Evolutionary conservation across 2,113 vertebrate species (phyloP).

Genomic region (Hystrix brachyura): DNA sequence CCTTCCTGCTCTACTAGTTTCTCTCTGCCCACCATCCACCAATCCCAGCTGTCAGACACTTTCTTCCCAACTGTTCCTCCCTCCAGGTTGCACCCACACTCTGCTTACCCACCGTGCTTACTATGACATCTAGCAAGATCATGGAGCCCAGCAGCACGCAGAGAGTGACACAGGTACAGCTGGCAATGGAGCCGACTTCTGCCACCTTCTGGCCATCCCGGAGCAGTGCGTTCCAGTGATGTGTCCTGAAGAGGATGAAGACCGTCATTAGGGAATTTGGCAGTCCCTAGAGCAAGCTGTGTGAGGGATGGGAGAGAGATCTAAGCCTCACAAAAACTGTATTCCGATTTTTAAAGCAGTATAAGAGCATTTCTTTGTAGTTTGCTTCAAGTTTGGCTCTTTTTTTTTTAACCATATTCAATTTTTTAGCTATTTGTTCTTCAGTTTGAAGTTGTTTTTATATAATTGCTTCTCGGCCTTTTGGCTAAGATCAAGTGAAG

Average conservation of each 20-base stretch:
- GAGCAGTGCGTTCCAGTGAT: conserved; percentile 86
- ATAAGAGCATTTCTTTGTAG: conserved; percentile 38
- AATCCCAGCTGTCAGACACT: not conserved
- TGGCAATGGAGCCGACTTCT: conserved; percentile 75
- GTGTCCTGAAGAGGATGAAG: conserved; percentile 88
- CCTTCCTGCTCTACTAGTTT: not conserved
- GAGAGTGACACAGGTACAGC: conserved; percentile 83
- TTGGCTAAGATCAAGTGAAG: too few species aligned
- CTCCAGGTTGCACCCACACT: not conserved
- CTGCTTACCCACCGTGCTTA: conserved; percentile 85
- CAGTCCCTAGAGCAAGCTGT: conserved; percentile 71
- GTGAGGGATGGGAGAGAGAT: not conserved
- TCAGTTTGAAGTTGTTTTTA: not conserved
- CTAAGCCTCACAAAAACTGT: not conserved
- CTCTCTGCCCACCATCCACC: not conserved
- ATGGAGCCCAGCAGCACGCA: conserved; percentile 85
- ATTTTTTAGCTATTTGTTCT: not conserved
- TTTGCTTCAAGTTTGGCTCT: not conserved
- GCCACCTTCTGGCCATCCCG: conserved; percentile 83
- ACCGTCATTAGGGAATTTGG: conserved; percentile 82
- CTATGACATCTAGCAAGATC: conserved; percentile 85
- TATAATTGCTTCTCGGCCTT: too few species aligned
- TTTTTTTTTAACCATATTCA: not conserved
- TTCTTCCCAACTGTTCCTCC: not conserved
- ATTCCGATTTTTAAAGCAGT: conserved; percentile 28